Percentiles rank a stretch among this genome's conserved stretches.
Evolutionary conservation across 92 coral and sea anemone genomes (phyloP).

Genomic region (Porites cylindrica): DNA sequence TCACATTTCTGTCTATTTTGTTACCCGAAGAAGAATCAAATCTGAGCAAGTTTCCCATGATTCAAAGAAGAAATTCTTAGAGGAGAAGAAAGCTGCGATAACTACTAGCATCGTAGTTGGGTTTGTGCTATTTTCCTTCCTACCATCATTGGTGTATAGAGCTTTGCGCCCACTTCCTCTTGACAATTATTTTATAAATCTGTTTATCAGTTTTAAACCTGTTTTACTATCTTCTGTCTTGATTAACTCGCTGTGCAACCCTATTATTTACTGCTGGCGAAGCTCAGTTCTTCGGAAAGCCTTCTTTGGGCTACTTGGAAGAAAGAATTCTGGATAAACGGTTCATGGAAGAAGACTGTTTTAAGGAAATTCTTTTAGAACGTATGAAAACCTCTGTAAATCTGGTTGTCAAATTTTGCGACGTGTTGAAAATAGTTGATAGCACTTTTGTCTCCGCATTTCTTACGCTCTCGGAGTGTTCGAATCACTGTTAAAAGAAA

Average conservation of each 20-base stretch:
- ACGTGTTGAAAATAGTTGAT: too few species aligned
- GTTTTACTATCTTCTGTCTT: slow-evolving; percentile 11
- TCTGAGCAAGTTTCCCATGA: slow-evolving; percentile 21
- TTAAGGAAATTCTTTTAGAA: too few species aligned
- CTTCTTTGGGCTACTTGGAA: slow-evolving; percentile 36
- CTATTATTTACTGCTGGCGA: too few species aligned
- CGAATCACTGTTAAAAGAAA: too few species aligned
- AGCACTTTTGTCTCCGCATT: too few species aligned
- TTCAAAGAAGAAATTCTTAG: neutral
- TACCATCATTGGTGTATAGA: neutral
- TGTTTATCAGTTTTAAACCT: neutral
- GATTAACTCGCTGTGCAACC: too few species aligned
- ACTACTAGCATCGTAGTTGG: slow-evolving; percentile 29
- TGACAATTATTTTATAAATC: slow-evolving; percentile 12
- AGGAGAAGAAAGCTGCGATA: slow-evolving; percentile 12
- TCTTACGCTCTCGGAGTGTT: too few species aligned
- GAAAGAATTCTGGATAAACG: neutral
- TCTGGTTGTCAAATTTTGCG: too few species aligned
- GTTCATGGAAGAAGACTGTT: neutral
- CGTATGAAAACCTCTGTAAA: too few species aligned
- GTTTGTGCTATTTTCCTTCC: slow-evolving; percentile 7
- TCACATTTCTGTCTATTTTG: slow-evolving; percentile 12
- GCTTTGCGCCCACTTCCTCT: neutral
- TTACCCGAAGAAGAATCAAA: neutral
- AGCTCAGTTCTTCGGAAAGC: slow-evolving; percentile 36